Evolutionary conservation across 2,113 vertebrate species (phyloP).

Genomic region (Crotalus helleri): DNA sequence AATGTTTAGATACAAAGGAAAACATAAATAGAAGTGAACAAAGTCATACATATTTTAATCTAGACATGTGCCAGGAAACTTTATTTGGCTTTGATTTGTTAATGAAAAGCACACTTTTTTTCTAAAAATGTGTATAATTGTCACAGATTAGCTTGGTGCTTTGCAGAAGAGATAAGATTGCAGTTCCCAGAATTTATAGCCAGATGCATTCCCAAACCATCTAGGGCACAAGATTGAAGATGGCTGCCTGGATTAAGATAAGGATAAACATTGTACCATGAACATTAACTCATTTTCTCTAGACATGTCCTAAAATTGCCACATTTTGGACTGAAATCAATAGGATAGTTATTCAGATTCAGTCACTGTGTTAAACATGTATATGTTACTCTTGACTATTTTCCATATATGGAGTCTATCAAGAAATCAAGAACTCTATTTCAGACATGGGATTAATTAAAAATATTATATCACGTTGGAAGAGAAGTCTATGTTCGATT

Average conservation of each 20-base stretch:
- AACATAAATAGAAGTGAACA: background rate
- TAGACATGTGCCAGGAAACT: background rate
- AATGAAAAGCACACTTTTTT: background rate
- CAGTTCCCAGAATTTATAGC: background rate
- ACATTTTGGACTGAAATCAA: background rate
- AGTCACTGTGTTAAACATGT: background rate
- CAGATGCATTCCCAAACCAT: background rate
- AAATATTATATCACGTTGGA: background rate
- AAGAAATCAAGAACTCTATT: background rate
- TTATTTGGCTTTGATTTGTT: background rate
- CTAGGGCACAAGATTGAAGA: background rate
- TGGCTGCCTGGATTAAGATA: background rate
- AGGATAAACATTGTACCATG: background rate
- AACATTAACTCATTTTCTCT: background rate
- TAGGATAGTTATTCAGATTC: background rate
- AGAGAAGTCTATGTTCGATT: background rate
- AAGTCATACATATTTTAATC: background rate
- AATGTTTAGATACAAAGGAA: background rate
- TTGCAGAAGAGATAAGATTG: background rate
- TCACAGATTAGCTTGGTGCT: background rate
- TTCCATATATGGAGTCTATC: background rate
- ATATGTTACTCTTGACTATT: background rate
- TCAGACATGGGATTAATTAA: background rate
- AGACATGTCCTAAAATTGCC: background rate
- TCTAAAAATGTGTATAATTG: background rate